phyloP scores from a whole-genome alignment of 2,113 vertebrate genomes.

The Macrotus californicus region DNA sequence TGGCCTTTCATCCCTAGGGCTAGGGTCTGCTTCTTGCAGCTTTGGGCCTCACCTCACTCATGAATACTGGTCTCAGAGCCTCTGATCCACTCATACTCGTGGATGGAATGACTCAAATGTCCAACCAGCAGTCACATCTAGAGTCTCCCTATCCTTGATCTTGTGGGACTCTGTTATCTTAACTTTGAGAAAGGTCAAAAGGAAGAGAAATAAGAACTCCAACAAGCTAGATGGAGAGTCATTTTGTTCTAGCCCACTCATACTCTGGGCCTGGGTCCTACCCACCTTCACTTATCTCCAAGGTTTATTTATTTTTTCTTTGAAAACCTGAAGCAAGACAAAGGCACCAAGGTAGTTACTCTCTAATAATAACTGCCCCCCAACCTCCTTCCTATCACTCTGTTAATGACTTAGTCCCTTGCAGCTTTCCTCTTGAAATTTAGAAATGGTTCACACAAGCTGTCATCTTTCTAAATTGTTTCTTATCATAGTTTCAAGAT shows the following conservation, averaged over 20 bases:
- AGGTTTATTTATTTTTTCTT: background rate
- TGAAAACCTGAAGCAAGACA: conserved; percentile 9
- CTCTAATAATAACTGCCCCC: background rate
- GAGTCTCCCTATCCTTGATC: background rate
- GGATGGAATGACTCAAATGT: background rate
- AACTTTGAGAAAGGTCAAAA: background rate
- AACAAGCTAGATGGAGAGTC: background rate
- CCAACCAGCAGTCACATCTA: background rate
- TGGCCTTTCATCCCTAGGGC: background rate
- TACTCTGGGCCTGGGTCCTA: background rate
- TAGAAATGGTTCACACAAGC: background rate
- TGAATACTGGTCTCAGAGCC: background rate
- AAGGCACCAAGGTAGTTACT: background rate
- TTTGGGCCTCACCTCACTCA: background rate
- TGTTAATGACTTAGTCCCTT: conserved; percentile 26
- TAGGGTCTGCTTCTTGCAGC: background rate
- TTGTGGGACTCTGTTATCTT: background rate
- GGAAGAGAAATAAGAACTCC: background rate
- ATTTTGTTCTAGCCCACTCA: background rate
- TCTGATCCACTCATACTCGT: background rate
- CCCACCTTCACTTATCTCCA: background rate
- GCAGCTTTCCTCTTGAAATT: conserved; percentile 9
- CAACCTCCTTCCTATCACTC: background rate
- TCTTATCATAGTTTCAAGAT: conserved; percentile 16
- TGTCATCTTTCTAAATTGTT: conserved; percentile 51